A percentile compares a stretch with the other conserved stretches of the same genome.
phyloP scores from a whole-genome alignment of 2,113 vertebrate species.

The Indri indri region DNA sequence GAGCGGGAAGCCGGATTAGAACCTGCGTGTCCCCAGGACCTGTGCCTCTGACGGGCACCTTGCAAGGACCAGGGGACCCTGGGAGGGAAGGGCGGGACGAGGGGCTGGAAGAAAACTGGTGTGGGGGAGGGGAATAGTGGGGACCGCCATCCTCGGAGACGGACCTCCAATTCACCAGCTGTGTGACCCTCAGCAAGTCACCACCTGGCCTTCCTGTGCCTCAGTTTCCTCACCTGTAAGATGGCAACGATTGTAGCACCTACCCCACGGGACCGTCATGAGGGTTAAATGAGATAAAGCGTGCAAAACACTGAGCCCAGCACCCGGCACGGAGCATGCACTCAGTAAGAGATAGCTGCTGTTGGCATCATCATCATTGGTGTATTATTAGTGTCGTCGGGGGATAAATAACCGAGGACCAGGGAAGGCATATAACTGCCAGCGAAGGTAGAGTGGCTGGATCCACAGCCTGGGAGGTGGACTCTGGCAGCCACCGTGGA shows the following conservation, averaged over 20 bases:
- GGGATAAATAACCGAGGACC: background rate
- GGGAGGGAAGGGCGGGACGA: background rate
- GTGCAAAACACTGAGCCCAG: rapidly evolving
- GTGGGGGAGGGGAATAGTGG: background rate
- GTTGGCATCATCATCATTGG: rapidly evolving
- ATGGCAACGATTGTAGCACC: background rate
- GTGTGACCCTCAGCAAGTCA: background rate
- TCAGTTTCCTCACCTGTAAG: background rate
- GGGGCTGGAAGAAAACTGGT: too few species aligned
- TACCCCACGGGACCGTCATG: background rate
- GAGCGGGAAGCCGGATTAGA: background rate
- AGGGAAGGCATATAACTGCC: background rate
- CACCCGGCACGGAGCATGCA: rapidly evolving
- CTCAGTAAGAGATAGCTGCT: background rate
- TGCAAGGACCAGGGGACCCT: background rate
- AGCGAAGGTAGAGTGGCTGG: background rate
- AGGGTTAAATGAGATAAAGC: background rate
- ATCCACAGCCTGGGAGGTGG: background rate
- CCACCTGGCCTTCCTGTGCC: background rate
- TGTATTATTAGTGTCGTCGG: background rate
- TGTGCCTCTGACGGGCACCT: too few species aligned
- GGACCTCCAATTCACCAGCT: background rate
- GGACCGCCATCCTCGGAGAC: background rate
- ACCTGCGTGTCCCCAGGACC: background rate
- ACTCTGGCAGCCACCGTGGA: background rate